These are phyloP conservation scores for Ceraclea dissimilis DNA, from an alignment of 2,888 invertebrate genomes.

Conservation along the genomic window DNA sequence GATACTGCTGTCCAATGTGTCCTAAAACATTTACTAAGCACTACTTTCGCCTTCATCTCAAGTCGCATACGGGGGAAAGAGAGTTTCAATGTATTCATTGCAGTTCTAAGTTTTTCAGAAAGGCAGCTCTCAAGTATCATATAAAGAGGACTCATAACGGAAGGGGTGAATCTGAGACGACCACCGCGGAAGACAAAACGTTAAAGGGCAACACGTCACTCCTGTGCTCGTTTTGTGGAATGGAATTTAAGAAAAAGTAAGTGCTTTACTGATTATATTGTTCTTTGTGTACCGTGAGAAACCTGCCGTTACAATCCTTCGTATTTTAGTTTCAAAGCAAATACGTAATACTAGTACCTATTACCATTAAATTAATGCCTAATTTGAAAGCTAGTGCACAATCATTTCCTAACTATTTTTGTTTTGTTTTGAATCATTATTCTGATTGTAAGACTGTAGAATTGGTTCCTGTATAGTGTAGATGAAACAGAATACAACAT, in stretches of 20 bases:
- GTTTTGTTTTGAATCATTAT: too few relatives aligned
- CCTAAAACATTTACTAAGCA: conserved; percentile 56
- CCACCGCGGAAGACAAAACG: background rate
- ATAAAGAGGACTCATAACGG: conserved; percentile 43
- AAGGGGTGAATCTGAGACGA: background rate
- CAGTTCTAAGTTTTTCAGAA: conserved; percentile 55
- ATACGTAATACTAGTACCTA: too few relatives aligned
- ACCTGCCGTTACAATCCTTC: too few relatives aligned
- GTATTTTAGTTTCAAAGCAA: too few relatives aligned
- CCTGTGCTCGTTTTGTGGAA: conserved; percentile 31
- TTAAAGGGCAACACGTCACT: conserved; percentile 15
- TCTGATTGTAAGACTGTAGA: too few relatives aligned
- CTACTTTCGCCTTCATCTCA: conserved; percentile 61
- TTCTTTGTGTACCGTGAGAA: too few relatives aligned
- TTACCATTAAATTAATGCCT: too few relatives aligned
- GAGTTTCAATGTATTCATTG: conserved; percentile 61
- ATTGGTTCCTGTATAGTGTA: too few relatives aligned
- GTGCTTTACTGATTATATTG: background rate
- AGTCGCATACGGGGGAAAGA: conserved; percentile 67
- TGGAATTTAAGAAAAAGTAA: conserved; percentile 24
- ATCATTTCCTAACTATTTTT: too few relatives aligned
- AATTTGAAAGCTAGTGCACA: too few relatives aligned
- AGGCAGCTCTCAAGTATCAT: conserved; percentile 59
- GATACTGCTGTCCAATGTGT: conserved; percentile 62
- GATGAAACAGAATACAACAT: too few relatives aligned